Evolutionary conservation across 2,888 invertebrate genomes (phyloP), one percentile per base, ranked within the genome.

Genomic region (Tetanocera ferruginea): DNA sequence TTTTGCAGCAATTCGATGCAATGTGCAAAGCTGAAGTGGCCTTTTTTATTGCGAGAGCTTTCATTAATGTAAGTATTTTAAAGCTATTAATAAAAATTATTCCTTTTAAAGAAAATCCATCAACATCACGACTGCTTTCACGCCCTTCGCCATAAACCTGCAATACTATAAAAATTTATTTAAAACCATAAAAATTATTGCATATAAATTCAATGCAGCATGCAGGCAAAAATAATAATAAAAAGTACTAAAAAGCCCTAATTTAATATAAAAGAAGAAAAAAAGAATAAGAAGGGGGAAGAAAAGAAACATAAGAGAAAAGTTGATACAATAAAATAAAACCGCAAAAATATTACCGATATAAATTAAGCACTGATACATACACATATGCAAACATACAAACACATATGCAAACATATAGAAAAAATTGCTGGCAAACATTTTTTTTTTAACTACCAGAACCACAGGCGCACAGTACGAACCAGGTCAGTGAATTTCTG

Each of bases 21-120:
- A 91, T 94, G 87, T 95, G 94, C 88, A 94, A 94, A 91, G 94
- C 94, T 67, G 95, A 95, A 91, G 93, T 94, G 89, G 92, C 93
- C 79, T 95, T 95, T 90, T 93, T 94, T 91, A 91, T 94, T 87
- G 92, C 93, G 82, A 92, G 95, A 89, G 92, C 94, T 85, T 88
- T 94, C 81, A 90, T 95, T 83, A 95, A 94, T 89, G 95, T 95
- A 91, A 94, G 94, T 94, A 82, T 51, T 51, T 23, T 11, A 5
- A 28, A 14, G 6, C 55, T 23, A 5, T 19, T 19, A n/a, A 55
- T 55, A 9, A 19, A 3, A 19, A 4, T 5, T 14, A n/a, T 8
- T n/a, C 52, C 3, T 49, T 37, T 37, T 43, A n/a, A 6, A 34
- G 11, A 19, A 43, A 25, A 69, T 37, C 43, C 66, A 5, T 52